These are phyloP conservation scores for Chauna torquata DNA, from an alignment of 2,113 vertebrate genomes.

Conservation along the genomic window DNA sequence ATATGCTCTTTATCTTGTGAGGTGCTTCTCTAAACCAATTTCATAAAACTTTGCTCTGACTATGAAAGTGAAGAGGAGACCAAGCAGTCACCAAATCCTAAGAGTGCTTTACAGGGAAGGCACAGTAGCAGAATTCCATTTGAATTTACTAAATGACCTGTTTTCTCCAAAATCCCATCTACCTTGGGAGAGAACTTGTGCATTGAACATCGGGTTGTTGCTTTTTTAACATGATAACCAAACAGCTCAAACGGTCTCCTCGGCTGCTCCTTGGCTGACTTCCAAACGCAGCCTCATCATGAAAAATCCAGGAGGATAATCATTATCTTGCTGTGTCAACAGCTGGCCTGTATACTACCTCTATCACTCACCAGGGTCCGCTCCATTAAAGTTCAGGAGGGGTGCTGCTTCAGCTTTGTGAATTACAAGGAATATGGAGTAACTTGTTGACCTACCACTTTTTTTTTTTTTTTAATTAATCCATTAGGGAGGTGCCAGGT, in stretches of 20 bases:
- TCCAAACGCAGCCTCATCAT: conserved; percentile 31
- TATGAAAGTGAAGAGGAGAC: background rate
- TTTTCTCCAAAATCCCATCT: background rate
- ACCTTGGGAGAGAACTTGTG: background rate
- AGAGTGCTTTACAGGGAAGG: background rate
- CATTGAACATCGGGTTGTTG: rapidly evolving
- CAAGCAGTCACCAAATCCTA: background rate
- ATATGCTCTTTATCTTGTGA: background rate
- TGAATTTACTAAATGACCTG: background rate
- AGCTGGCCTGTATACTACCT: background rate
- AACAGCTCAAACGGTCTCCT: conserved; percentile 1
- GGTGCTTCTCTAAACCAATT: background rate
- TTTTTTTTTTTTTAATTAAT: background rate
- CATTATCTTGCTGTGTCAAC: conserved; percentile 55
- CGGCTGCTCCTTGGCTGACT: conserved; percentile 9
- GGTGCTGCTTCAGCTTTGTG: background rate
- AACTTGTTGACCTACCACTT: background rate
- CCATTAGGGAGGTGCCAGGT: background rate
- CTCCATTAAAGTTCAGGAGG: background rate
- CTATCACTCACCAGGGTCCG: background rate
- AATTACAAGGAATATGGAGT: background rate
- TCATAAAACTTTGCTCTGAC: background rate
- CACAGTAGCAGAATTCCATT: background rate
- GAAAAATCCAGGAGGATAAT: conserved; percentile 50
- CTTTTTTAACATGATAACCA: background rate